Base-by-base conservation (phyloP, 2,888 invertebrate species). In the Nebria brevicollis region DNA sequence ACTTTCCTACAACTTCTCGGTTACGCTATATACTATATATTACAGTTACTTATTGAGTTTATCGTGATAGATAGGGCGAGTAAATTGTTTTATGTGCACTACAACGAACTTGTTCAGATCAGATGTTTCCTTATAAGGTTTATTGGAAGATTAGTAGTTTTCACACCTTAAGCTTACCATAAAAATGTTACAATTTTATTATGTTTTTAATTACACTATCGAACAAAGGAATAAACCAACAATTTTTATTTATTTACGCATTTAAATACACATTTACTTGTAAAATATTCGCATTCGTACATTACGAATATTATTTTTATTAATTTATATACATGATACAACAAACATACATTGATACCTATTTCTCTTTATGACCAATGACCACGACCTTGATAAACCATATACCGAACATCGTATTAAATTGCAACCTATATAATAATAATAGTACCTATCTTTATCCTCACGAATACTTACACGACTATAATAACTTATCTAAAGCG, bases 11-110 rank as follows among this genome's bases (percentile, higher is more conserved):
- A 20, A 65, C 72, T 78, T 66, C 65, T 66, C 42, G 73, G 73
- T 78, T 43, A 43, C 66, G 65, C 66, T 65, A 73, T 78, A 78
- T 66, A 78, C 25, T 34, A 34, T 34, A 34, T 34, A 34, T 34
- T 34, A 34, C 34, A 66, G 15, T 66, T 66, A 66, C 66, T 66
- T 66, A 66, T 66, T 66, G 66, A 66, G 15, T 66, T 66, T 25
- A 66, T 25, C 66, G 8, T 66, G 66, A 66, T 66, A 15, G 25
- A 66, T 66, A 66, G 66, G 13, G 15, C 10, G 7, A 15, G 66
- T 66, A 66, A 7, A 13, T 65, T 65, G 15, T 65, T 65, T 7
- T 66, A 66, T 66, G n/a, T 25, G n/a, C 66, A 13, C 34, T 34
- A 34, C 34, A 34, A 34, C 34, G 34, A 34, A 34, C 34, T 34